phyloP scores from a whole-genome alignment of 2,888 invertebrate genomes.

The Drosophila bunnanda region DNA sequence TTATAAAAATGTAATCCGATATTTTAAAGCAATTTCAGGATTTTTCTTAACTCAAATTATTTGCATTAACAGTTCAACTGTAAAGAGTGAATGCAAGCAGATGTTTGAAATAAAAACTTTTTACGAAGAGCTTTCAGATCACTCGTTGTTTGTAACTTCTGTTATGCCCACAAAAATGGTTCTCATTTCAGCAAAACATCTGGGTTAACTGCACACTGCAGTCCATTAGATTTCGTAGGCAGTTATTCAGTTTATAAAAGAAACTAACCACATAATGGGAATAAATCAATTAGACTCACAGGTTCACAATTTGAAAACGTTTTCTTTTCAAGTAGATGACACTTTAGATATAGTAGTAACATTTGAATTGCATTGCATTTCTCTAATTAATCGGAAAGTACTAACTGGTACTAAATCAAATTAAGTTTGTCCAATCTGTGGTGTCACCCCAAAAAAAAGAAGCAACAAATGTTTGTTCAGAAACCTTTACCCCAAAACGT shows the following conservation, averaged over 20 bases:
- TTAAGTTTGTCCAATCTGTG: conserved; percentile 13
- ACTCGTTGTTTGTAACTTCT: no score
- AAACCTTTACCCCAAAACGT: conserved; percentile 3
- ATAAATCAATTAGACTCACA: neutral
- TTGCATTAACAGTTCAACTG: no score
- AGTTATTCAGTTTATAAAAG: neutral
- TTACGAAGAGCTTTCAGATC: no score
- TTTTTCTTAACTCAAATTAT: no score
- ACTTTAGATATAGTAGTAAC: conserved; percentile 4
- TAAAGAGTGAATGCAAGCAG: no score
- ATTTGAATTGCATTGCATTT: neutral
- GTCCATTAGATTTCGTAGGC: neutral
- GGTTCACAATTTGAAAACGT: neutral
- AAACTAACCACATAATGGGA: neutral
- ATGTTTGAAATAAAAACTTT: no score
- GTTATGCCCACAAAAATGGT: no score
- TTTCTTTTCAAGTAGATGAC: neutral
- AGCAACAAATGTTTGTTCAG: no score
- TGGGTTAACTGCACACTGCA: neutral
- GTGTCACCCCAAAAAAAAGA: conserved; percentile 1
- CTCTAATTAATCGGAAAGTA: conserved; percentile 4
- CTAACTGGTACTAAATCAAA: conserved; percentile 13
- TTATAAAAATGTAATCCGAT: conserved; percentile 22
- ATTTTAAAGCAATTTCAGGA: conserved; percentile 18
- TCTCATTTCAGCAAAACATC: neutral